A percentile compares a stretch with the other conserved stretches of the same genome.
Conservation (phyloP, 2,888 invertebrate genomes). For the Dorcus parallelipipedus region DNA sequence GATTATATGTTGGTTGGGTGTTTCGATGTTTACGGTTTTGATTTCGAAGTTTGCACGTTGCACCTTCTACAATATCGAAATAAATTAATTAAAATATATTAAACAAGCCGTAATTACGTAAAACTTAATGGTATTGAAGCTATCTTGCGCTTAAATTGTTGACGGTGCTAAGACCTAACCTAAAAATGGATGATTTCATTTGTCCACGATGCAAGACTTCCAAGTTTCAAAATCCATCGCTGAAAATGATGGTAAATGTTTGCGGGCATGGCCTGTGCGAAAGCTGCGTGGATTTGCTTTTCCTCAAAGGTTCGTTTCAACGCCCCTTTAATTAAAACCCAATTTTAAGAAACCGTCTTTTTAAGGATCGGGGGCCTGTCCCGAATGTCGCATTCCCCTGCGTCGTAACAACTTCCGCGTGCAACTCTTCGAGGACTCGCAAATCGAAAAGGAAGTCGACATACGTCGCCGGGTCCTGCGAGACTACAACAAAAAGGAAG, state of each 20-base stretch:
- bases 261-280: slow-evolving; percentile 98
- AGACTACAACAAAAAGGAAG: slow-evolving; percentile 93
- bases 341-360: slow-evolving; percentile 4
- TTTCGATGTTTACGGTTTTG: too few species aligned
- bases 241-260: slow-evolving; percentile 96
- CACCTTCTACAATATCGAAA: too few species aligned
- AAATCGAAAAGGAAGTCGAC: slow-evolving; percentile 96
- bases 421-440: slow-evolving; percentile 94
- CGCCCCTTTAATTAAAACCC: slow-evolving; percentile 1
- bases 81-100: too few species aligned
- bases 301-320: slow-evolving; percentile 74
- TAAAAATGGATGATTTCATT: slow-evolving; percentile 73
- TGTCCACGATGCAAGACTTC: slow-evolving; percentile 97
- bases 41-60: too few species aligned
- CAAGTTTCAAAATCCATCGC: slow-evolving; percentile 93
- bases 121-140: too few species aligned
- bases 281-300: slow-evolving; percentile 93
- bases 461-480: slow-evolving; percentile 83
- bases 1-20: too few species aligned
- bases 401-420: slow-evolving; percentile 87
- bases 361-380: slow-evolving; percentile 88
- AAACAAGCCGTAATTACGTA: too few species aligned
- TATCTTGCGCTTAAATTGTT: too few species aligned
- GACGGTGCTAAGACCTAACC: not conserved
- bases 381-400: slow-evolving; percentile 86